Evolutionary conservation across 2,888 invertebrate species (phyloP).

Genomic region (Spisula solida): DNA sequence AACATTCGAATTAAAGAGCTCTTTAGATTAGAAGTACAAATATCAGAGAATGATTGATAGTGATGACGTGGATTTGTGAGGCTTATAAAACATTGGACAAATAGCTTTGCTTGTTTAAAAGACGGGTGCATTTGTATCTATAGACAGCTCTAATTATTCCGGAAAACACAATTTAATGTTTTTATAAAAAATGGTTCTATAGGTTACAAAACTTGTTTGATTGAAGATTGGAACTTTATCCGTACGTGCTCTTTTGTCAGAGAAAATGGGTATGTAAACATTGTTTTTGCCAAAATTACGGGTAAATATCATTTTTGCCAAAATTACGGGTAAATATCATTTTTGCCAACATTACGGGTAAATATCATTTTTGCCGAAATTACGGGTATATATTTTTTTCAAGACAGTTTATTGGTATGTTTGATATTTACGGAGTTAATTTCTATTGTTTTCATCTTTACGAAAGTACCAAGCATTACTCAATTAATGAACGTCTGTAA

Average conservation of each 20-base stretch:
- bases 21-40: conserved; percentile 8
- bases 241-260: too few species aligned
- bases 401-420: too few species aligned
- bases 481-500: neutral
- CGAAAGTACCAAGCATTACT: too few species aligned
- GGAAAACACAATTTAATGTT: neutral
- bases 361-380: too few species aligned
- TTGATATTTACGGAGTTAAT: too few species aligned
- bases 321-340: too few species aligned
- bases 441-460: too few species aligned
- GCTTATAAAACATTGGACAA: neutral
- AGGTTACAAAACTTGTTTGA: neutral
- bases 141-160: neutral
- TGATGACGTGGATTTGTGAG: neutral
- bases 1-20: neutral
- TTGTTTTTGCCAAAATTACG: too few species aligned
- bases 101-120: neutral
- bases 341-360: too few species aligned
- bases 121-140: neutral
- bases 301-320: too few species aligned
- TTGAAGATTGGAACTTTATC: neutral
- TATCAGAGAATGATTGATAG: neutral
- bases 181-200: neutral
- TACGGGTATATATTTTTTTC: too few species aligned
- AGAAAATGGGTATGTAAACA: too few species aligned